Percentiles rank a stretch among this genome's conserved stretches.
These are phyloP conservation scores for Pseudomugil gertrudae DNA, from an alignment of 2,797 vertebrate species.

Conservation along the genomic window DNA sequence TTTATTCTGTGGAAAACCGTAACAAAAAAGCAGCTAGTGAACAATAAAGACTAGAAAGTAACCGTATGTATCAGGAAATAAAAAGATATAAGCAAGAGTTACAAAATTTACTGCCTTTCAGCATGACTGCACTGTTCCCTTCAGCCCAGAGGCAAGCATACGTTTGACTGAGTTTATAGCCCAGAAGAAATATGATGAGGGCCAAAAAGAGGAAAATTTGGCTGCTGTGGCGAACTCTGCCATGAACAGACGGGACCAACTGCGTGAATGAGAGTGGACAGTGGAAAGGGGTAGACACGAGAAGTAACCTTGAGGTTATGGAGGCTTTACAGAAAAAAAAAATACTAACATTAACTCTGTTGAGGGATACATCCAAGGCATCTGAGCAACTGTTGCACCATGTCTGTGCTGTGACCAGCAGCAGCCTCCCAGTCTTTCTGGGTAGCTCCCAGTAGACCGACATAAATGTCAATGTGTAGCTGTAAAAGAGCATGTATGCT, in stretches of 20 bases:
- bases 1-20: too few species aligned
- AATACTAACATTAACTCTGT: slow-evolving; percentile 28
- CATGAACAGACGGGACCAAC: slow-evolving; percentile 19
- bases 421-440: slow-evolving; percentile 29
- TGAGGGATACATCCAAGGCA: slow-evolving; percentile 20
- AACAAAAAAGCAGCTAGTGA: too few species aligned
- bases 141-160: slow-evolving; percentile 30
- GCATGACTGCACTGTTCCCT: slow-evolving; percentile 8
- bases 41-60: background rate
- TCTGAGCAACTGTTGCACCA: slow-evolving; percentile 37
- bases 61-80: slow-evolving; percentile 23
- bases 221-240: too few species aligned
- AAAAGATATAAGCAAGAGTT: slow-evolving; percentile 38
- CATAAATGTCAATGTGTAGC: slow-evolving; percentile 48
- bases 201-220: slow-evolving; percentile 1
- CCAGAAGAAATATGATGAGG: slow-evolving; percentile 12
- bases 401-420: slow-evolving; percentile 30
- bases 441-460: slow-evolving; percentile 35
- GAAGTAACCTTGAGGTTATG: slow-evolving; percentile 44
- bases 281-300: slow-evolving; percentile 28
- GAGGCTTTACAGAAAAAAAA: slow-evolving; percentile 14
- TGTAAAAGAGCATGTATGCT: slow-evolving; percentile 34
- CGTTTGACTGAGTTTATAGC: slow-evolving; percentile 13
- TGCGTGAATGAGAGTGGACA: slow-evolving; percentile 23
- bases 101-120: slow-evolving; percentile 23